A percentile compares a stretch with the other conserved stretches of the same genome.
Conservation (phyloP, 1,140 invertebrate genomes). For the Drosophila kohkoa region DNA sequence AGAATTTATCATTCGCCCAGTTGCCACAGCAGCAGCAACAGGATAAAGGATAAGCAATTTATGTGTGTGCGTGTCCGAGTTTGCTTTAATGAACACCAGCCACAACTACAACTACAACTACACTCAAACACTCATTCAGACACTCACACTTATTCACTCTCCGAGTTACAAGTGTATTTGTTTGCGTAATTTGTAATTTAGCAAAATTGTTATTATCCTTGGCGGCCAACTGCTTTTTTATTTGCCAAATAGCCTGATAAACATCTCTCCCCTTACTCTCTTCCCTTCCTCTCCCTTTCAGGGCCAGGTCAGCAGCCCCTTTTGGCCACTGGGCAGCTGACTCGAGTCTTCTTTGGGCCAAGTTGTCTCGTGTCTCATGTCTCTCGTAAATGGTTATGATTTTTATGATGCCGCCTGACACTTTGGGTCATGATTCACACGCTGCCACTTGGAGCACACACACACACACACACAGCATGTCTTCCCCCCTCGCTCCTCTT, state of each 20-base stretch:
- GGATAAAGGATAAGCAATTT: constrained; percentile 80
- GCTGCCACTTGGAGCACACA: constrained; percentile 24
- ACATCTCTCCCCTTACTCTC: constrained; percentile 45
- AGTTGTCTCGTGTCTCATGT: constrained; percentile 12
- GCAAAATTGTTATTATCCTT: constrained; percentile 78
- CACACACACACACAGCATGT: constrained; percentile 3
- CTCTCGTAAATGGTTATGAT: constrained; percentile 77
- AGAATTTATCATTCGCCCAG: constrained; percentile 77
- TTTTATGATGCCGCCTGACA: constrained; percentile 74
- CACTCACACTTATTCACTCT: constrained; percentile 4
- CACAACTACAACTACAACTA: constrained; percentile 4
- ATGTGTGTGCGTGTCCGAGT: constrained; percentile 67
- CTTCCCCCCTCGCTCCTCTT: not conserved
- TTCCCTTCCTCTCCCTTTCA: not conserved
- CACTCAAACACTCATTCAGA: constrained; percentile 1
- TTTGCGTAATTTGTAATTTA: constrained; percentile 76
- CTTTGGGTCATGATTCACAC: constrained; percentile 63
- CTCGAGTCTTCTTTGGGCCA: constrained; percentile 18
- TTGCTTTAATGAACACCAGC: constrained; percentile 70
- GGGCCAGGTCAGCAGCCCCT: constrained; percentile 23
- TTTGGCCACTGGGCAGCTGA: constrained; percentile 23
- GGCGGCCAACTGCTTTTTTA: constrained; percentile 63
- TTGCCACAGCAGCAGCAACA: constrained; percentile 48
- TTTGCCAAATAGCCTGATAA: constrained; percentile 58
- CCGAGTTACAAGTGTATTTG: constrained; percentile 1